Evolutionary conservation across 2,888 invertebrate species (phyloP).

Genomic region (Lepidochrysops patricia): DNA sequence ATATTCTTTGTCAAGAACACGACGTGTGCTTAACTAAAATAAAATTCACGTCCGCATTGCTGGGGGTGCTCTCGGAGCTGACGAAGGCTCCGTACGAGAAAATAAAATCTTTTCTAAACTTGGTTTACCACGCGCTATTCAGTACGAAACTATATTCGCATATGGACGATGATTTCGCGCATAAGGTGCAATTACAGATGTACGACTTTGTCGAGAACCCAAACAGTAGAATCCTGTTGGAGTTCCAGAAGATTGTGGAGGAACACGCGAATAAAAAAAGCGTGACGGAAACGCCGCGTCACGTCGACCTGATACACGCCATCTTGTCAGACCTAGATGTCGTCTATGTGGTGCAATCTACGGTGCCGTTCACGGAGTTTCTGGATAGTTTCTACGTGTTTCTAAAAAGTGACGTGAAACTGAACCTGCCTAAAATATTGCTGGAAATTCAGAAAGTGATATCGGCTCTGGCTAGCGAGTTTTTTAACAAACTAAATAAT

Average conservation of each 20-base stretch:
- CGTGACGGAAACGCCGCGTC: conserved; percentile 23
- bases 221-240: conserved; percentile 35
- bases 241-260: conserved; percentile 36
- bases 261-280: conserved; percentile 30
- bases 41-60: conserved; percentile 39
- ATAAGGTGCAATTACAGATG: conserved; percentile 43
- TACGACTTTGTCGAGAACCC: conserved; percentile 40
- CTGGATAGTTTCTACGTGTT: conserved; percentile 21
- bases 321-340: conserved; percentile 56
- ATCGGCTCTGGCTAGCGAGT: neutral
- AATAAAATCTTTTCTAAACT: conserved; percentile 32
- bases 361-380: conserved; percentile 38
- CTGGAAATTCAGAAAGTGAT: neutral
- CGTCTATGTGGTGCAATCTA: conserved; percentile 34
- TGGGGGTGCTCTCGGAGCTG: conserved; percentile 33
- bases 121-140: conserved; percentile 29
- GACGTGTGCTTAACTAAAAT: conserved; percentile 36
- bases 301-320: conserved; percentile 35
- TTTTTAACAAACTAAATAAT: neutral
- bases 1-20: conserved; percentile 38
- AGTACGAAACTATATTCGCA: conserved; percentile 36
- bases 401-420: neutral
- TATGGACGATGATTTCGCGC: conserved; percentile 35
- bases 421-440: neutral
- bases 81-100: conserved; percentile 30